These are phyloP conservation scores for Dendrolimus punctatus DNA, from an alignment of 1,140 invertebrate species.

Conservation along the genomic window DNA sequence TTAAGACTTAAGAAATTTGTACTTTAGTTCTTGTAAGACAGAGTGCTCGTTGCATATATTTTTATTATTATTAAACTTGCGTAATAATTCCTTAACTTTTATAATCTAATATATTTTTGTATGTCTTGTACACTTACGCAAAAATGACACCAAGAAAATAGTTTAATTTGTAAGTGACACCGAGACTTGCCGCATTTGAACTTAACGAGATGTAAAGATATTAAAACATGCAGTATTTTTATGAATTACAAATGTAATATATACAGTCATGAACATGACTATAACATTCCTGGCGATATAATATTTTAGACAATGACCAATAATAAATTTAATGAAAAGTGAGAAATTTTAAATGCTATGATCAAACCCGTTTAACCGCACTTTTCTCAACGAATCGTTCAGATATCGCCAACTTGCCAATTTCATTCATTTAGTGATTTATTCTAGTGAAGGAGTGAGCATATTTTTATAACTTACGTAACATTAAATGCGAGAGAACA, in stretches of 20 bases:
- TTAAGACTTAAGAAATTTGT: conserved; percentile 69
- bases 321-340: conserved; percentile 14
- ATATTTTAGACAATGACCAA: conserved; percentile 11
- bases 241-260: conserved; percentile 37
- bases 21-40: conserved; percentile 64
- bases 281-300: conserved; percentile 16
- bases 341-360: conserved; percentile 11
- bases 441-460: conserved; percentile 36
- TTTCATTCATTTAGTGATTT: conserved; percentile 15
- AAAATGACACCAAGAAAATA: conserved; percentile 41
- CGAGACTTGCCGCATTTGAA: conserved; percentile 36
- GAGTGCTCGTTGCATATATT: conserved; percentile 45
- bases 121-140: conserved; percentile 34
- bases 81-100: conserved; percentile 22
- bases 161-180: conserved; percentile 32
- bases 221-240: conserved; percentile 28
- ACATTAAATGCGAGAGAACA: conserved; percentile 46
- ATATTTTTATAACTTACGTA: conserved; percentile 38
- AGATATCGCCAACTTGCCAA: conserved; percentile 1
- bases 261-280: conserved; percentile 32
- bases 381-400: neutral
- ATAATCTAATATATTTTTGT: conserved; percentile 20
- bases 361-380: conserved; percentile 8
- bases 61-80: conserved; percentile 10
- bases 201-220: conserved; percentile 32